A percentile compares a stretch with the other conserved stretches of the same genome.
phyloP scores from a whole-genome alignment of 1,140 invertebrate species.

The Neodiprion virginianus region DNA sequence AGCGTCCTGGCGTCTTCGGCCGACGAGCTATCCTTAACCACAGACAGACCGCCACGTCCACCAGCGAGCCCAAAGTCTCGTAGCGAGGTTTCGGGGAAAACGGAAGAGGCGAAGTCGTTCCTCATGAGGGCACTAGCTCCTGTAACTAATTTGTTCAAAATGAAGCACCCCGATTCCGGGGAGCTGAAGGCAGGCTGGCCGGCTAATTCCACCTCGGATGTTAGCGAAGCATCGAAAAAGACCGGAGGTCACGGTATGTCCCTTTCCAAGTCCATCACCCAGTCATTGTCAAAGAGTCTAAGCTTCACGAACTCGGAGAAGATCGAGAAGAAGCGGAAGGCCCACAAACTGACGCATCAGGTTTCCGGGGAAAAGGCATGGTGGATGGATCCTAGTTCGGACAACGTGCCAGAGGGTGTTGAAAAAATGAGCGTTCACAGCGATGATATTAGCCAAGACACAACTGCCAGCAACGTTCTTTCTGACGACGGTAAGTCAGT shows the following conservation, averaged over 20 bases:
- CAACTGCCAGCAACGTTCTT: constrained; percentile 54
- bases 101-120: constrained; percentile 75
- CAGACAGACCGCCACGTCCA: constrained; percentile 65
- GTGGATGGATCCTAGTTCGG: constrained; percentile 65
- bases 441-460: constrained; percentile 57
- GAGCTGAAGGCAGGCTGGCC: constrained; percentile 52
- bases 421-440: constrained; percentile 53
- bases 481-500: constrained; percentile 55
- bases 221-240: constrained; percentile 36
- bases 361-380: constrained; percentile 68
- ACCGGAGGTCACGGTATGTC: constrained; percentile 27
- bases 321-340: constrained; percentile 43
- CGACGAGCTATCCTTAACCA: constrained; percentile 64
- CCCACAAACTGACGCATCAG: constrained; percentile 55
- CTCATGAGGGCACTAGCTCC: constrained; percentile 73
- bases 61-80: constrained; percentile 57
- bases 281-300: constrained; percentile 46
- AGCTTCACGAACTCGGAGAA: constrained; percentile 42
- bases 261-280: constrained; percentile 38
- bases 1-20: constrained; percentile 63
- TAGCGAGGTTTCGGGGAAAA: constrained; percentile 60
- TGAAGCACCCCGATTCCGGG: constrained; percentile 61
- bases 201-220: constrained; percentile 51
- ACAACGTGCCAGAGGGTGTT: constrained; percentile 67
- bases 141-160: constrained; percentile 72